phyloP scores from a whole-genome alignment of 1,140 invertebrate species.

The Penaeus chinensis region DNA sequence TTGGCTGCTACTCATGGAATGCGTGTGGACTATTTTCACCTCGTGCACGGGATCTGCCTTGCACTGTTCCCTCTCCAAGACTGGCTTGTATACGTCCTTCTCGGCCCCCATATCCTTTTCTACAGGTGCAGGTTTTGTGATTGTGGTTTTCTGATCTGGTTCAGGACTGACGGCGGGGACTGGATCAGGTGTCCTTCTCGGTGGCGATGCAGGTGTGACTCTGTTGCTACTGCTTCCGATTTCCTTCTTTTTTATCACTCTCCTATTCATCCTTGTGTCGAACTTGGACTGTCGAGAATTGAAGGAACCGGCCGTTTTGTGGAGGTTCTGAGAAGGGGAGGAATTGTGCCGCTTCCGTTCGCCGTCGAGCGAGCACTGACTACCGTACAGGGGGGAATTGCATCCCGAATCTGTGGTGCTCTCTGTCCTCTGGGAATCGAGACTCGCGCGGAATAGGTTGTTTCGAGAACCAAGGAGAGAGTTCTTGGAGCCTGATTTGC shows the following conservation, averaged over 20 bases:
- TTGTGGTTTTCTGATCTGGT: no score
- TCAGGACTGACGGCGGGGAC: no score
- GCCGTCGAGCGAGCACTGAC: conserved; percentile 52
- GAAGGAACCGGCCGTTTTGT: no score
- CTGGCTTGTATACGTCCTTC: neutral
- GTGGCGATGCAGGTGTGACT: no score
- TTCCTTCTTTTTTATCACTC: no score
- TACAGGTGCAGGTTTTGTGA: neutral
- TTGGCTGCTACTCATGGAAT: conserved; percentile 29
- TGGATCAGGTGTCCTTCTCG: no score
- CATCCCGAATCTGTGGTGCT: conserved; percentile 57
- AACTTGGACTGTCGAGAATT: no score
- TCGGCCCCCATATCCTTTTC: neutral
- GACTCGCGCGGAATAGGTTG: conserved; percentile 48
- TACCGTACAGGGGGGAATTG: conserved; percentile 53
- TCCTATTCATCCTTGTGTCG: no score
- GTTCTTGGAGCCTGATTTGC: conserved; percentile 45
- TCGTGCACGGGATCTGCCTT: neutral
- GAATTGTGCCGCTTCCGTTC: conserved; percentile 38
- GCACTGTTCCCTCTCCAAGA: no score
- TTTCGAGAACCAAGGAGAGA: conserved; percentile 50
- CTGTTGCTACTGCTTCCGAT: no score
- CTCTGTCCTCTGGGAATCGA: conserved; percentile 54
- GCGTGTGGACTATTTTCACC: conserved; percentile 23
- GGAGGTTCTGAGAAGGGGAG: conserved; percentile 21